A percentile compares a stretch with the other conserved stretches of the same genome.
Evolutionary conservation across 2,113 vertebrate species (phyloP).

Genomic region (Anhinga anhinga): DNA sequence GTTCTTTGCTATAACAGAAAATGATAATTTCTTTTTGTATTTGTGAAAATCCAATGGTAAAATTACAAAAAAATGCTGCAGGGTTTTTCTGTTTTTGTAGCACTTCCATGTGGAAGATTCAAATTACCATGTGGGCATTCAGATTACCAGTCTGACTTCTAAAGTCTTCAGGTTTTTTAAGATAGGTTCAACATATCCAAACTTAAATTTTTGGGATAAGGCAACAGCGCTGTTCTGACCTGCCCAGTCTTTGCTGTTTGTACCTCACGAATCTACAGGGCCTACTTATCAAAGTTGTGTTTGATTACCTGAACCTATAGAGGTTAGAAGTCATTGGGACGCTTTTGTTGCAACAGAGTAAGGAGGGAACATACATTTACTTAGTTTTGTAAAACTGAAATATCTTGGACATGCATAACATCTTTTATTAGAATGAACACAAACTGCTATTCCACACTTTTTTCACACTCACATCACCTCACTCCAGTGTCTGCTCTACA

Average conservation of each 20-base stretch:
- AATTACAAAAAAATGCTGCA: neutral
- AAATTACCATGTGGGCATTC: neutral
- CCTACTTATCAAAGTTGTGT: neutral
- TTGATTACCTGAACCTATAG: neutral
- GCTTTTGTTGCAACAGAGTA: neutral
- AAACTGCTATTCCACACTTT: neutral
- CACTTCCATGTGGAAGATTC: neutral
- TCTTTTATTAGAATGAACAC: neutral
- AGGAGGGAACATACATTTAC: neutral
- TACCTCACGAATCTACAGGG: neutral
- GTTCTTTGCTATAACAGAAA: neutral
- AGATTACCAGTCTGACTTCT: neutral
- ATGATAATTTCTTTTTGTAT: neutral
- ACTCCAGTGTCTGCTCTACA: neutral
- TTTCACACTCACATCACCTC: neutral
- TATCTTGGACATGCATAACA: neutral
- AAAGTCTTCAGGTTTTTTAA: neutral
- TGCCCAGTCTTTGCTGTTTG: neutral
- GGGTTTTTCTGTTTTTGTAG: neutral
- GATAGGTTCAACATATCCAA: neutral
- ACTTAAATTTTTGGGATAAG: neutral
- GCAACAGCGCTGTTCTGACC: neutral
- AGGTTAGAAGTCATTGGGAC: neutral
- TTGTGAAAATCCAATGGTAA: neutral
- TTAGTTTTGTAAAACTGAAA: neutral